A percentile compares a stretch with the other conserved stretches of the same genome.
These are phyloP conservation scores for Chorisops tibialis DNA, from an alignment of 2,888 invertebrate genomes.

Conservation along the genomic window DNA sequence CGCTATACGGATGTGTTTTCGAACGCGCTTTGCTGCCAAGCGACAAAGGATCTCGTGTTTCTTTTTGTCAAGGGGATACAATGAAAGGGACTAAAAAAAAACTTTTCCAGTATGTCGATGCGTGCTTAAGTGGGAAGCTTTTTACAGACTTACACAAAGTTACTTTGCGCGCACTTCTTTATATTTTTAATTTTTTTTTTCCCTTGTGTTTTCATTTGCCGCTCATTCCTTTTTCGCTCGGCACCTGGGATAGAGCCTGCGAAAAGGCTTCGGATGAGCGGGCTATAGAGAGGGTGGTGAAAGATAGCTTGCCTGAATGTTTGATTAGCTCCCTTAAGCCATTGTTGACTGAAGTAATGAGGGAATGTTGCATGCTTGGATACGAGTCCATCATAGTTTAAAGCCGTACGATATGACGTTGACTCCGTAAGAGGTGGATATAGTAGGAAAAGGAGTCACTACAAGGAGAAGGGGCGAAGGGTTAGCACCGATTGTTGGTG, in stretches of 20 bases:
- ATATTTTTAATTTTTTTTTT: too few species aligned
- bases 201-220: background rate
- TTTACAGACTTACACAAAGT: slow-evolving; percentile 4
- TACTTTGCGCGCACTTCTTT: background rate
- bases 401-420: background rate
- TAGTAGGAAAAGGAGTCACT: too few species aligned
- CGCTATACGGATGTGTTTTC: background rate
- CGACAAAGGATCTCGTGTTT: slow-evolving; percentile 8
- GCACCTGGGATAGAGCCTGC: background rate
- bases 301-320: slow-evolving; percentile 10
- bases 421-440: background rate
- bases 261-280: background rate
- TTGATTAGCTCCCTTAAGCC: slow-evolving; percentile 24
- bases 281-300: background rate
- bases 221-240: background rate
- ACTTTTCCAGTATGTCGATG: background rate
- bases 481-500: too few species aligned
- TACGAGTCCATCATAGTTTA: background rate
- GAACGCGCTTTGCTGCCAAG: slow-evolving; percentile 2
- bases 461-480: too few species aligned
- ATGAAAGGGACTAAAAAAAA: background rate
- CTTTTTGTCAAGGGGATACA: background rate
- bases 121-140: slow-evolving; percentile 20
- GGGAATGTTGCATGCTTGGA: background rate
- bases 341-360: slow-evolving; percentile 19